Conservation (phyloP, 2,797 vertebrate genomes). For the Typhlichthys eigenmanni region DNA sequence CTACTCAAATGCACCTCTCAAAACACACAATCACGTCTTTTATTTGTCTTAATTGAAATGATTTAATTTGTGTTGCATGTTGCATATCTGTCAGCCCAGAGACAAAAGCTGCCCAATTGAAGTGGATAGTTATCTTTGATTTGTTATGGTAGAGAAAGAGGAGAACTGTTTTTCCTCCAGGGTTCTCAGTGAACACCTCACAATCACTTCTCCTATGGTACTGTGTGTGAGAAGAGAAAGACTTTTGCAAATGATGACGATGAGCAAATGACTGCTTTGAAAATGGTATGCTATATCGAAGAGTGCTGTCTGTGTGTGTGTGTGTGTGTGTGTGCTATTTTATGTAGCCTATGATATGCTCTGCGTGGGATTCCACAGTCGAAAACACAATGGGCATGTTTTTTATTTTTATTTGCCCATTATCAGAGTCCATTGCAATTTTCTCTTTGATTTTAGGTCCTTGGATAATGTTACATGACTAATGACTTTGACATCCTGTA, state of each 20-base stretch:
- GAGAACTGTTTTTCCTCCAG: slow-evolving; percentile 7
- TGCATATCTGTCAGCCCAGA: slow-evolving; percentile 14
- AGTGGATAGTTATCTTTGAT: slow-evolving; percentile 32
- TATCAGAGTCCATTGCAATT: slow-evolving; percentile 7
- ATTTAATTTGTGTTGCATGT: slow-evolving; percentile 21
- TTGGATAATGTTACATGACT: background rate
- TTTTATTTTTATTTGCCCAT: background rate
- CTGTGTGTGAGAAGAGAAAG: slow-evolving; percentile 6
- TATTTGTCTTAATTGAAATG: slow-evolving; percentile 46
- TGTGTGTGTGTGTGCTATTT: slow-evolving; percentile 11
- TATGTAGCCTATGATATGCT: slow-evolving; percentile 10
- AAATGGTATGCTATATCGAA: slow-evolving; percentile 12
- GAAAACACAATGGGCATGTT: background rate
- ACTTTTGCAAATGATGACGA: slow-evolving; percentile 35
- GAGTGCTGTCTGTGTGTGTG: background rate
- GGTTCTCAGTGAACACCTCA: slow-evolving; percentile 19
- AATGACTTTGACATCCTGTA: slow-evolving; percentile 2
- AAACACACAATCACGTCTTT: slow-evolving; percentile 42
- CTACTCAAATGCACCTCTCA: slow-evolving; percentile 26
- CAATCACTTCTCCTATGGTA: slow-evolving; percentile 32
- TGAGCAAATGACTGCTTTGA: slow-evolving; percentile 27
- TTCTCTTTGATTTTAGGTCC: background rate
- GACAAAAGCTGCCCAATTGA: slow-evolving; percentile 24
- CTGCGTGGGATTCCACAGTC: slow-evolving; percentile 6
- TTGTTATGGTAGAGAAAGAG: slow-evolving; percentile 27